phyloP scores from a whole-genome alignment of 2,113 vertebrate genomes.

The Ia io region DNA sequence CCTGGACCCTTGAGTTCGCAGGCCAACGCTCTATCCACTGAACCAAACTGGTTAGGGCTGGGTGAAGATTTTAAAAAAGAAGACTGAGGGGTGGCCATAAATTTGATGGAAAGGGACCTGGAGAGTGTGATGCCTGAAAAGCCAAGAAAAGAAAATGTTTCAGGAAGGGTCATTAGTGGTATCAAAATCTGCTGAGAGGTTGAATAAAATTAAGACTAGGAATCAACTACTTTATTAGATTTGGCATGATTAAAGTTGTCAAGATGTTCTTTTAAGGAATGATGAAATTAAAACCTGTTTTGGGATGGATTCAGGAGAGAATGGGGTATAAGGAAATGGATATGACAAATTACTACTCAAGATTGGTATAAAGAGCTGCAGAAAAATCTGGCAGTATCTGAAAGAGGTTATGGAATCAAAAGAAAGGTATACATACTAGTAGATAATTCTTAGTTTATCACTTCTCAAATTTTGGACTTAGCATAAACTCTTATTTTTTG shows the following conservation, averaged over 20 bases:
- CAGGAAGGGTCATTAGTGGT: neutral
- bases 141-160: neutral
- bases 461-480: conserved; percentile 26
- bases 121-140: neutral
- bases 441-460: neutral
- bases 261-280: conserved; percentile 24
- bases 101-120: neutral
- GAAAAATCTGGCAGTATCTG: conserved; percentile 14
- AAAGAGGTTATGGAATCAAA: neutral
- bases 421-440: neutral
- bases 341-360: neutral
- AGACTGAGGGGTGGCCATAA: neutral
- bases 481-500: conserved; percentile 39
- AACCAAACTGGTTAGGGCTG: no score
- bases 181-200: neutral
- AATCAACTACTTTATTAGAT: neutral
- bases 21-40: no score
- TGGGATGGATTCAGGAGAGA: conserved; percentile 3
- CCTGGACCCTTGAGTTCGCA: no score
- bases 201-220: neutral
- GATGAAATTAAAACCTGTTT: neutral
- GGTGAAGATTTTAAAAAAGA: neutral
- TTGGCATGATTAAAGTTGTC: neutral
- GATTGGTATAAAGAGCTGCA: neutral
- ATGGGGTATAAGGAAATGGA: neutral